Conservation (phyloP, 2,113 vertebrate species). For the Clarias gariepinus region DNA sequence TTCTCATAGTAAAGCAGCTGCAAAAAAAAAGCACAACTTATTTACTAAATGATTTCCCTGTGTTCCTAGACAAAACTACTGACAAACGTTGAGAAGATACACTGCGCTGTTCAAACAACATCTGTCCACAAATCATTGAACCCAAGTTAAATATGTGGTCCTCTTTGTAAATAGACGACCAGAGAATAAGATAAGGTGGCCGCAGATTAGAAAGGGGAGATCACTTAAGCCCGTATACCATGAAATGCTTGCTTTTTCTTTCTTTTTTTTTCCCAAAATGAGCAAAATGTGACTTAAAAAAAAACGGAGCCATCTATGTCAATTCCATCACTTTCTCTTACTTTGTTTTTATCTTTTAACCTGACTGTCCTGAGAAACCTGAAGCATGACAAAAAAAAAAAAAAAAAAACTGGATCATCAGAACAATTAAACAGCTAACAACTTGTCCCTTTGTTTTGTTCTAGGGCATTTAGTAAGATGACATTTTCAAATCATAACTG, state of each 20-base stretch:
- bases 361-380: not conserved
- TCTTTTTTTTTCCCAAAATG: not conserved
- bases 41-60: not conserved
- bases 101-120: not conserved
- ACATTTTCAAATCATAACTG: not conserved
- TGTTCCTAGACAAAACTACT: conserved; percentile 1
- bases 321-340: not conserved
- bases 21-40: not conserved
- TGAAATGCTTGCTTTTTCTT: not conserved
- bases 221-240: not conserved
- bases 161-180: conserved; percentile 17
- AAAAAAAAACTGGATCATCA: not conserved
- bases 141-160: conserved; percentile 24
- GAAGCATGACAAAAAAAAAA: not conserved
- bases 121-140: conserved; percentile 33
- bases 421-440: not conserved
- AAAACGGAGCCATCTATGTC: not conserved
- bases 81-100: not conserved
- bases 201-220: not conserved
- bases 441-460: not conserved
- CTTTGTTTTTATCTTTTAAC: not conserved
- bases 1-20: not conserved
- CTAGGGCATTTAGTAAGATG: not conserved
- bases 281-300: not conserved
- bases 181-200: not conserved